phyloP scores from a whole-genome alignment of 1,140 invertebrate species.

The Bombus consobrinus region DNA sequence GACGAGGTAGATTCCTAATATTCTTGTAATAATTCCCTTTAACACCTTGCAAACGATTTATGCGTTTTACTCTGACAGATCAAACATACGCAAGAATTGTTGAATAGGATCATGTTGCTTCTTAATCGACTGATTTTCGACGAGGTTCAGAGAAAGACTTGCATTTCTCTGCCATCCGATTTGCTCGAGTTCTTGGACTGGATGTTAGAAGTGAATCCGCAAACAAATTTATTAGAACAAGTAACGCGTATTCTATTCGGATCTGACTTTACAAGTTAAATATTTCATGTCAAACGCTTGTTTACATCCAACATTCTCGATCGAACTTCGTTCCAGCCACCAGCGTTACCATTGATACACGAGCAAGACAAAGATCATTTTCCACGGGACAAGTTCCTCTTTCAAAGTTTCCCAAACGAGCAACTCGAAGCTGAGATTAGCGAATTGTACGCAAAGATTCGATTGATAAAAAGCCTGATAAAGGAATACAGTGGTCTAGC shows the following conservation, averaged over 20 bases:
- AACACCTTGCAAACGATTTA: neutral
- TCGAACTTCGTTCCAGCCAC: slow-evolving; percentile 17
- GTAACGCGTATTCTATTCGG: slow-evolving; percentile 8
- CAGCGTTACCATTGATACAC: slow-evolving; percentile 39
- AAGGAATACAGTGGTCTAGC: slow-evolving; percentile 64
- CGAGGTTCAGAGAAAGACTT: slow-evolving; percentile 69
- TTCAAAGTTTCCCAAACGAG: slow-evolving; percentile 7
- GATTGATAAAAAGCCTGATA: slow-evolving; percentile 64
- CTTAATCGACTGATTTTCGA: slow-evolving; percentile 63
- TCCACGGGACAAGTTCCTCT: slow-evolving; percentile 57
- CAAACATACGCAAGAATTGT: slow-evolving; percentile 64
- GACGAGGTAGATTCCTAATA: slow-evolving; percentile 42
- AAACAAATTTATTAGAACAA: slow-evolving; percentile 10
- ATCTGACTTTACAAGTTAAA: neutral
- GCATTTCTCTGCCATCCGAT: slow-evolving; percentile 61
- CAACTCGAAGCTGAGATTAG: slow-evolving; percentile 16
- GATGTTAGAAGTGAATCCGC: slow-evolving; percentile 47
- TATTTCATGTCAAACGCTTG: neutral
- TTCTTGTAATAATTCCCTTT: too few species aligned
- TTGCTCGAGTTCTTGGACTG: slow-evolving; percentile 68
- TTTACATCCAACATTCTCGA: too few species aligned
- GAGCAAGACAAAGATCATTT: slow-evolving; percentile 4
- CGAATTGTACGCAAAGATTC: slow-evolving; percentile 64
- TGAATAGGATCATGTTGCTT: slow-evolving; percentile 65
- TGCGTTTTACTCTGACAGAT: slow-evolving; percentile 30